A percentile compares a stretch with the other conserved stretches of the same genome.
phyloP scores from a whole-genome alignment of 2,797 vertebrate species.

The Ctenosaura bakeri region DNA sequence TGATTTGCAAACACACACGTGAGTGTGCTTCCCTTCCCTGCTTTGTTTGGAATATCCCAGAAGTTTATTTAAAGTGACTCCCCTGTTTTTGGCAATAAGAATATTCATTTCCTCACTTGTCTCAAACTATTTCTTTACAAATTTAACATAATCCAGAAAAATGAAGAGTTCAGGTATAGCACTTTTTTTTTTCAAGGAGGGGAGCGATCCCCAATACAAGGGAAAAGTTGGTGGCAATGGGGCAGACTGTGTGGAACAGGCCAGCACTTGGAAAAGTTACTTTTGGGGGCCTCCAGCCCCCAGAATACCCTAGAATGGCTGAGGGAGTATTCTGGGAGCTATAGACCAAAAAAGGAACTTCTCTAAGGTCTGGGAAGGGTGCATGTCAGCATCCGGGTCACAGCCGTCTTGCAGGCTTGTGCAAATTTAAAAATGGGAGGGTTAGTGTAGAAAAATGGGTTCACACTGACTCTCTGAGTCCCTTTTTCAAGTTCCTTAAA shows the following conservation, averaged over 20 bases:
- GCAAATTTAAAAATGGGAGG: not conserved
- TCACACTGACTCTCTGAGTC: not conserved
- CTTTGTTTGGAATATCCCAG: not conserved
- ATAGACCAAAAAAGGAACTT: no score
- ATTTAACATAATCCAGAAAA: not conserved
- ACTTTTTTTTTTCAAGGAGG: no score
- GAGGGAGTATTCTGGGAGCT: no score
- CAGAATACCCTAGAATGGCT: no score
- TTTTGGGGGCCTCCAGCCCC: no score
- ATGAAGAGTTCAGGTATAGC: no score
- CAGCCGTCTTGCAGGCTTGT: not conserved
- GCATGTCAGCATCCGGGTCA: fast-evolving
- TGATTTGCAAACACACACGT: no score
- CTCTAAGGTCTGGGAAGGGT: not conserved
- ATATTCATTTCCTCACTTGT: no score
- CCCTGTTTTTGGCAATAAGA: no score
- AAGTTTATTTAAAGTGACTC: not conserved
- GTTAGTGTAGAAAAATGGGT: not conserved
- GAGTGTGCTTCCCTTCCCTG: not conserved
- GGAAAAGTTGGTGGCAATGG: no score
- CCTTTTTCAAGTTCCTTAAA: not conserved
- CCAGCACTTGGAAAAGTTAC: not conserved
- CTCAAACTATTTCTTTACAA: not conserved
- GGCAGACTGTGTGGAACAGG: no score
- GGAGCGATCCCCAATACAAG: no score